Base-by-base conservation (phyloP, 2,113 vertebrate genomes). In the Chauna torquata region DNA sequence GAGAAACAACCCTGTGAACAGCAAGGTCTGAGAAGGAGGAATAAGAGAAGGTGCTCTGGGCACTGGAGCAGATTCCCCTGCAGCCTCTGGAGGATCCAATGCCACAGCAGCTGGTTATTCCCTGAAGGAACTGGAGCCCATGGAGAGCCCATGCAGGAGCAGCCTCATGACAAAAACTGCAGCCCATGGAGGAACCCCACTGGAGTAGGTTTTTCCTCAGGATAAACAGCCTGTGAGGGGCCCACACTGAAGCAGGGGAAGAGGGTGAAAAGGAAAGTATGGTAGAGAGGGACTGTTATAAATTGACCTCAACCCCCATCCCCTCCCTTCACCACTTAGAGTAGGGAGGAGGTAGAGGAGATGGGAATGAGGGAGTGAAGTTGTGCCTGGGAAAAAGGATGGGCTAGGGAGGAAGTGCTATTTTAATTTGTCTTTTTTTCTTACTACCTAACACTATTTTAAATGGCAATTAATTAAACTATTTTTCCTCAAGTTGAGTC, bases 171-270 rank as follows among this genome's bases (percentile, higher is more conserved):
- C 32, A 82, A 75, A 25, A 65, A 1, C n/a, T 34, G 54, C 3
- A 2, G 28, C n/a, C 45, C 5, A 2, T n/a, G 25, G 3, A 90
- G 2, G 10, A 77, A 24, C 27, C 23, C 10, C 3, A 0, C 18
- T 68, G 17, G 27, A 84, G 25, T 6, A 44, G 27, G 7, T n/a
- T 36, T 59, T 22, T n/a, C 58, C 34, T 34, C 22, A 59, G 58
- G n/a, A 59, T n/a, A 59, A 59, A n/a, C 3, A 3, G 27, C 30
- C 32, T 6, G 2, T 38, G 28, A 3, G 87, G 2, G 8, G 72
- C 22, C 30, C 23, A 11, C 3, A 0, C 19, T 71, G 19, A 23
- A 84, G 28, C 8, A 38, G 20, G 11, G 15, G 30, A 54, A 62
- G 83, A 68, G 6, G 9, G 6, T 57, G 62, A 64, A 20, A 16